These are phyloP conservation scores for Temnothorax longispinosus DNA, from an alignment of 1,140 invertebrate species.

Conservation along the genomic window DNA sequence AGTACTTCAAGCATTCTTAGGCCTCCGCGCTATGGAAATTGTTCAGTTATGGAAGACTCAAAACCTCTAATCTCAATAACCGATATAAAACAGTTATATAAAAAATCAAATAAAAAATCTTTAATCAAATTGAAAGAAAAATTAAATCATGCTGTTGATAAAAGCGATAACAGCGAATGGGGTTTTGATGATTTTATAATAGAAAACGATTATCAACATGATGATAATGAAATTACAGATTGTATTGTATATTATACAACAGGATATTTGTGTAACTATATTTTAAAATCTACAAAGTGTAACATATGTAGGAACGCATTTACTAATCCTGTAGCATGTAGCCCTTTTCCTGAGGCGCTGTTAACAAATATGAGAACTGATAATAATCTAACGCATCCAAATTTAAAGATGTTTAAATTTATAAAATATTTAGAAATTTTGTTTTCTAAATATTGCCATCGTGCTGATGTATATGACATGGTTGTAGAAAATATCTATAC, in stretches of 20 bases:
- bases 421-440: constrained; percentile 12
- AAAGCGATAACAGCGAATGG: not conserved
- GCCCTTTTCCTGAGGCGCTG: not conserved
- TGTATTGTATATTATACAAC: constrained; percentile 14
- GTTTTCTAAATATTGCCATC: constrained; percentile 14
- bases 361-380: constrained; percentile 12
- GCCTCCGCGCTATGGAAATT: not conserved
- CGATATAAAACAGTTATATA: not conserved
- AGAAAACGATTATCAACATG: not conserved
- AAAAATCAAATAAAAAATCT: not conserved
- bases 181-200: too few relatives aligned
- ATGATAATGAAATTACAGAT: not conserved
- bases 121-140: not conserved
- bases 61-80: too few relatives aligned
- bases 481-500: not conserved
- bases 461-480: not conserved
- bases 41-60: too few relatives aligned
- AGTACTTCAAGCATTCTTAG: not conserved
- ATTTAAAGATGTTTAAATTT: constrained; percentile 7
- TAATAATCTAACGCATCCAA: not conserved
- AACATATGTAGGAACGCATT: constrained; percentile 2
- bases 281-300: not conserved
- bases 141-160: not conserved
- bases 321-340: not conserved
- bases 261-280: constrained; percentile 13